Percentiles rank a stretch among this genome's conserved stretches.
phyloP scores from a whole-genome alignment of 2,797 vertebrate species.

The Lemur catta region DNA sequence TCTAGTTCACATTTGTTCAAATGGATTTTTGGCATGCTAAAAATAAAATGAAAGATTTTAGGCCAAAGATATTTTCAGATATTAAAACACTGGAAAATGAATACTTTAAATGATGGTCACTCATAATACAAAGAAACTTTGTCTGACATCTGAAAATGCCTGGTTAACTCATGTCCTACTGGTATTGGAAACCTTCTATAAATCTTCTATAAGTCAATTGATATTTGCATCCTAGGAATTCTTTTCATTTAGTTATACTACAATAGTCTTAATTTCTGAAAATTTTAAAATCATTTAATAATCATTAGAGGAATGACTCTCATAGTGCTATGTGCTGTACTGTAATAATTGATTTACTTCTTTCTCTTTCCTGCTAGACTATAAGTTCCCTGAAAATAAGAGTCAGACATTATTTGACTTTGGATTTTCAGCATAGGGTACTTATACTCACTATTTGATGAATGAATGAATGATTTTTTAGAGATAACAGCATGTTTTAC shows the following conservation, averaged over 20 bases:
- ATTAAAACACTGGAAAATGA: constrained; percentile 6
- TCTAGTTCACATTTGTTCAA: not conserved
- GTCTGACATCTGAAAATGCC: not conserved
- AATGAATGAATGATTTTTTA: constrained; percentile 37
- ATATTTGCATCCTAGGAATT: not conserved
- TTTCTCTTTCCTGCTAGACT: not conserved
- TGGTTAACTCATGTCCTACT: not conserved
- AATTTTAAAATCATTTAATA: constrained; percentile 6
- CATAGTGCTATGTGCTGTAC: not conserved
- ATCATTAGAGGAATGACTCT: not conserved
- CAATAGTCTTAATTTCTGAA: not conserved
- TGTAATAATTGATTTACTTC: not conserved
- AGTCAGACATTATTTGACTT: not conserved
- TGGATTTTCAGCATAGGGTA: not conserved
- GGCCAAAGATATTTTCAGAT: not conserved
- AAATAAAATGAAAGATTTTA: constrained; percentile 37
- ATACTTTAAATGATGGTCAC: not conserved
- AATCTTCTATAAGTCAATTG: not conserved
- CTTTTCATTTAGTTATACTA: not conserved
- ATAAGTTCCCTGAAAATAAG: not conserved
- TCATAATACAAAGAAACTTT: not conserved
- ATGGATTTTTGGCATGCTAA: constrained; percentile 7
- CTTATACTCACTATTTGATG: not conserved
- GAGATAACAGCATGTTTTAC: not conserved
- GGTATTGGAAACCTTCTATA: not conserved